phyloP scores from a whole-genome alignment of 2,797 vertebrate genomes.

The Chiloscyllium punctatum region DNA sequence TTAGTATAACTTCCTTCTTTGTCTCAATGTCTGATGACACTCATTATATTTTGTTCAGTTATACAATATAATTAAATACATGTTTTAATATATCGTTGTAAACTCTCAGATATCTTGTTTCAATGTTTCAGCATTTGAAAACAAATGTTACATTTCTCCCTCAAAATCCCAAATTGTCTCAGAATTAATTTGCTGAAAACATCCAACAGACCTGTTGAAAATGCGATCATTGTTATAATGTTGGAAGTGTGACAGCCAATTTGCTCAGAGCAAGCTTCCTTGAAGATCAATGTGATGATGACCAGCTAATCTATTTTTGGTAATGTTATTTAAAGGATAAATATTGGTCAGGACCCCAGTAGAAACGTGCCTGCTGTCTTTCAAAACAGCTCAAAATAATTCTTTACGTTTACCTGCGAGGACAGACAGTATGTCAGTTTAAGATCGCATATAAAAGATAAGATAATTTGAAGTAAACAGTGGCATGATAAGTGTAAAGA shows the following conservation, averaged over 20 bases:
- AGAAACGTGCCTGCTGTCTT: neutral
- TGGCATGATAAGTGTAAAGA: neutral
- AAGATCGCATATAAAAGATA: neutral
- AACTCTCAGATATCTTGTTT: neutral
- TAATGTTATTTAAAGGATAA: neutral
- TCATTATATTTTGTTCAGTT: neutral
- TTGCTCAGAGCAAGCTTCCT: neutral
- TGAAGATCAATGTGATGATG: neutral
- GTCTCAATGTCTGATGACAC: neutral
- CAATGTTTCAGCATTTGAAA: neutral
- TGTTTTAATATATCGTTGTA: neutral
- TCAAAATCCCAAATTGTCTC: neutral
- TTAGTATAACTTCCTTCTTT: neutral
- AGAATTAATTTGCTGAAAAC: neutral
- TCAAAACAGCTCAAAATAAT: neutral
- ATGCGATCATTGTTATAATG: too few relatives aligned
- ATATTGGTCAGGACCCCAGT: neutral
- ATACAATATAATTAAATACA: neutral
- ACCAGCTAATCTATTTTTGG: neutral
- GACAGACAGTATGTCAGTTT: neutral
- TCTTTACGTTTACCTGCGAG: neutral
- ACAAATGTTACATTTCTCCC: neutral
- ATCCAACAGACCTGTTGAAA: neutral
- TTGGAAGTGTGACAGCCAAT: neutral
- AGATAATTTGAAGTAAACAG: neutral